A percentile compares a stretch with the other conserved stretches of the same genome.
phyloP scores from a whole-genome alignment of 2,797 vertebrate species.

The Pseudochaenichthys georgianus region DNA sequence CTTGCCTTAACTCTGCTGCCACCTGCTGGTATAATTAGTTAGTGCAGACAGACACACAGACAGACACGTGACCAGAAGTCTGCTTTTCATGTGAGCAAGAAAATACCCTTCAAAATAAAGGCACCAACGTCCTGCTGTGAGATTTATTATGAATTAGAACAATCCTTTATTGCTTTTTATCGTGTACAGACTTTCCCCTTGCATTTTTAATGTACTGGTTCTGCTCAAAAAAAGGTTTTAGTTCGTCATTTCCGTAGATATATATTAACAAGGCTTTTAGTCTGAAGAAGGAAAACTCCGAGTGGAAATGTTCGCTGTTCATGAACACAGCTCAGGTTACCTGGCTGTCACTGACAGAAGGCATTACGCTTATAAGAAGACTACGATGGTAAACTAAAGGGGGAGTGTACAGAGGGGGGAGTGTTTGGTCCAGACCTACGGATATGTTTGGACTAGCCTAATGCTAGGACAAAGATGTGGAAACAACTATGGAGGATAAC shows the following conservation, averaged over 20 bases:
- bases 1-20: slow-evolving; percentile 38
- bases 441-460: neutral
- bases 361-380: neutral
- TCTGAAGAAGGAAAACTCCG: slow-evolving; percentile 11
- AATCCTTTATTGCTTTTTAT: neutral
- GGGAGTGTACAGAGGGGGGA: neutral
- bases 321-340: neutral
- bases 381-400: too few species aligned
- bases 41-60: neutral
- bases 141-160: neutral
- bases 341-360: too few species aligned
- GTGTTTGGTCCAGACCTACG: neutral
- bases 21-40: slow-evolving; percentile 9
- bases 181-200: too few species aligned
- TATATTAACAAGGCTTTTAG: slow-evolving; percentile 5
- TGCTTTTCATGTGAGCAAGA: neutral
- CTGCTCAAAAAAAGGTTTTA: neutral
- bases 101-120: slow-evolving; percentile 35
- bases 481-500: neutral
- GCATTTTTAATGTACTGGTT: neutral
- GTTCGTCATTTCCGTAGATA: neutral
- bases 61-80: neutral
- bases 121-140: neutral
- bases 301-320: slow-evolving; percentile 9
- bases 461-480: neutral